Conservation (phyloP, 2,888 invertebrate genomes). For the Plagodis dolabraria region DNA sequence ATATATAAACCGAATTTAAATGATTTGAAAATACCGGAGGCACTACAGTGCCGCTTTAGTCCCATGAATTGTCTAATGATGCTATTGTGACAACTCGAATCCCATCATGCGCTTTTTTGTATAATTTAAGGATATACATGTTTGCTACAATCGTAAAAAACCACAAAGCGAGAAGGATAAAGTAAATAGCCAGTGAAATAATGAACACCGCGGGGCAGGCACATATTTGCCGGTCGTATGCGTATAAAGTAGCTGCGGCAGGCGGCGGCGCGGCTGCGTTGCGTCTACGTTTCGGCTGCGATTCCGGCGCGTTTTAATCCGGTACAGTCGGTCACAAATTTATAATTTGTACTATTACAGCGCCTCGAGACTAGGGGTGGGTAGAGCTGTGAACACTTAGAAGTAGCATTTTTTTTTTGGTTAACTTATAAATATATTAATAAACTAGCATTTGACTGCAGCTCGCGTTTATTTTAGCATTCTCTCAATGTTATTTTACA, state of each 20-base stretch:
- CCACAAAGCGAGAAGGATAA: constrained; percentile 1
- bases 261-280: constrained; percentile 38
- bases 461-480: too few species aligned
- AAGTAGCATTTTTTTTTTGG: constrained; percentile 4
- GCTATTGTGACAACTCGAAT: too few species aligned
- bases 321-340: constrained; percentile 76
- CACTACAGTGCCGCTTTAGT: too few species aligned
- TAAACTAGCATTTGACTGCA: too few species aligned
- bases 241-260: constrained; percentile 16
- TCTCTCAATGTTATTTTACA: too few species aligned
- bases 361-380: constrained; percentile 63
- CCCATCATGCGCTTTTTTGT: too few species aligned
- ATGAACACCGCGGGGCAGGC: constrained; percentile 28
- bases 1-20: too few species aligned
- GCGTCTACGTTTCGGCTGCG: constrained; percentile 39
- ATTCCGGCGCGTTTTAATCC: constrained; percentile 61
- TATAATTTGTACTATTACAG: constrained; percentile 82
- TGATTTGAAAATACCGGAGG: too few species aligned
- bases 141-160: not conserved
- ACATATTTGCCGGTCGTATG: constrained; percentile 33
- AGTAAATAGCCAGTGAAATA: constrained; percentile 31
- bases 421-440: too few species aligned
- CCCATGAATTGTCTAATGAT: too few species aligned
- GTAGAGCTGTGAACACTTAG: constrained; percentile 15
- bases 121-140: not conserved